These are phyloP conservation scores for Lagopus leucura DNA, from an alignment of 2,113 vertebrate genomes.

Conservation along the genomic window DNA sequence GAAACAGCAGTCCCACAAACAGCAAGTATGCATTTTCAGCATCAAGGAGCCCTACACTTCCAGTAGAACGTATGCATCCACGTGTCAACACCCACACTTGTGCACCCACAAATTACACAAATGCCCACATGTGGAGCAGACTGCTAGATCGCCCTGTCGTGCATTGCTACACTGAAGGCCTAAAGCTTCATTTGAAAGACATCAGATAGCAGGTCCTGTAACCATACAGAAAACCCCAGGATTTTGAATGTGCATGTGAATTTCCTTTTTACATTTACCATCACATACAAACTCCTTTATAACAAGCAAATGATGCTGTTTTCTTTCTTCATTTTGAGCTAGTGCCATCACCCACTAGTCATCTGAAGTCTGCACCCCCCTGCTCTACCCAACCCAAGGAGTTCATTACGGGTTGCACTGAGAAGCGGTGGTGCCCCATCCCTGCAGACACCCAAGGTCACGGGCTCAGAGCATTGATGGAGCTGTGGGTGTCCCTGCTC, in stretches of 20 bases:
- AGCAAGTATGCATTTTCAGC: neutral
- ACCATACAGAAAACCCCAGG: fast-evolving
- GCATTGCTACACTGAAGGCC: neutral
- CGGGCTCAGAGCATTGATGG: no score
- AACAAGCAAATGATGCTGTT: neutral
- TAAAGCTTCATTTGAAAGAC: neutral
- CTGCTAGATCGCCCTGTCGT: neutral
- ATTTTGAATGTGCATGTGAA: neutral
- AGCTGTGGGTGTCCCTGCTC: no score
- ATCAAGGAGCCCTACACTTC: neutral
- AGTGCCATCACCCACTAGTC: neutral
- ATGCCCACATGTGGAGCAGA: neutral
- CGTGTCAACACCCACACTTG: neutral
- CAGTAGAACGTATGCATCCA: neutral
- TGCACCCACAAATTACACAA: neutral
- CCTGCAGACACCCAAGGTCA: no score
- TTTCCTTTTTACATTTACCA: neutral
- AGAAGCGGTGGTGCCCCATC: no score
- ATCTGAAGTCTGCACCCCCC: neutral
- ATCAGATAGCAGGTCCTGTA: neutral
- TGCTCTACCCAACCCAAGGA: neutral
- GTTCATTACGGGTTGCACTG: neutral
- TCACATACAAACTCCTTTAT: neutral
- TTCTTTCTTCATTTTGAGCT: neutral
- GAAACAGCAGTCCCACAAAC: neutral